Base-by-base conservation (phyloP, 2,888 invertebrate species). In the Lepidonotus clava region DNA sequence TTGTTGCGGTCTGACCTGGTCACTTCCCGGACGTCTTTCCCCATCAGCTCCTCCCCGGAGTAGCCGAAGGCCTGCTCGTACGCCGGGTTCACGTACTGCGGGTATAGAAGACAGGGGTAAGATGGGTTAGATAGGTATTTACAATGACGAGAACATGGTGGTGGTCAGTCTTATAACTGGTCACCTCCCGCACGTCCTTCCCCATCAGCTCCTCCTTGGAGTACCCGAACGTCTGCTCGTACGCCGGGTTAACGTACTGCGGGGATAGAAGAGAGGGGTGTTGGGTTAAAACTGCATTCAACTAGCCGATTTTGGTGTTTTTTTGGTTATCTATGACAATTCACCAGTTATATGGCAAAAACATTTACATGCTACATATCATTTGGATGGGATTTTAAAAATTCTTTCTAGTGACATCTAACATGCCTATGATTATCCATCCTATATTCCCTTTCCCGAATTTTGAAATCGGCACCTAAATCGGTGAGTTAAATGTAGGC, bases 221-320 rank as follows among this genome's bases (percentile, higher is more conserved):
- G 94, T 95, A 96, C 61, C 98, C 98, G 89, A 98, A 95, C 90
- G 97, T 95, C 89, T 96, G 96, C 94, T 98, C 97, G 94, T 97
- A 97, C 34, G 97, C 96, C 92, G 96, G 96, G 94, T 98, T 98
- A 90, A 97, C 96, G 93, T 97, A 97, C 97, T 98, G 95, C n/a
- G 88, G 84, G 14, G 24, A 46, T 8, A 46, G 8, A 11, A 11
- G 46, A 46, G 18, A 11, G 46, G 46, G 46, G 46, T 46, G 8
- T 46, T 46, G 46, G 46, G 8, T 46, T 8, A 46, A 46, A 8
- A 46, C 46, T 18, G 8, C 8, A n/a, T n/a, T n/a, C n/a, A n/a
- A n/a, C n/a, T n/a, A n/a, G n/a, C n/a, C n/a, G n/a, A n/a, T n/a
- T n/a, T n/a, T n/a, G n/a, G n/a, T n/a, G n/a, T n/a, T n/a, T n/a